A percentile compares a stretch with the other conserved stretches of the same genome.
Conservation (phyloP, 2,888 invertebrate species). For the Sphaeridia pumilis region DNA sequence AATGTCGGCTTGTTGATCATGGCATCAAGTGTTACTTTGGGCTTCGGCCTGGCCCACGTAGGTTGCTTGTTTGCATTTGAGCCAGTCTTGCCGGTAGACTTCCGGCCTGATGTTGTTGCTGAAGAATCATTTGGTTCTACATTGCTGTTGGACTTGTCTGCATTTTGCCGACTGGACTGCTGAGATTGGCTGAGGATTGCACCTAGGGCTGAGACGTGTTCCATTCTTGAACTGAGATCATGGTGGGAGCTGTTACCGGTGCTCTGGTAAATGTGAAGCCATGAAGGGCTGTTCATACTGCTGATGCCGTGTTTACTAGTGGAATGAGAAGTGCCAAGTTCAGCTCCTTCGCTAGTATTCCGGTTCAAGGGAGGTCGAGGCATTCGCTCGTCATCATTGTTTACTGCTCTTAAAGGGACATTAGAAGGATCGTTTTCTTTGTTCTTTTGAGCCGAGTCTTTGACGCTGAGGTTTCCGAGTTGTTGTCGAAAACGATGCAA, state of each 20-base stretch:
- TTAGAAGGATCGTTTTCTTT: neutral
- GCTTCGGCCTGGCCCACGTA: constrained; percentile 21
- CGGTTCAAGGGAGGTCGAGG: neutral
- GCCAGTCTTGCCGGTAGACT: neutral
- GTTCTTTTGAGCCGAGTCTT: neutral
- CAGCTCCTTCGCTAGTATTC: neutral
- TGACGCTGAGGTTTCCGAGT: neutral
- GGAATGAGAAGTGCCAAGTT: neutral
- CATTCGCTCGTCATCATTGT: constrained; percentile 14
- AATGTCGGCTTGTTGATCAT: constrained; percentile 14
- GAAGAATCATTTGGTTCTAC: neutral
- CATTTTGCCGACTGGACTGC: too few species aligned
- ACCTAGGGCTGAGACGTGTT: constrained; percentile 22
- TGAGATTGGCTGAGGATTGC: constrained; percentile 12
- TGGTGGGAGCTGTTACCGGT: constrained; percentile 24
- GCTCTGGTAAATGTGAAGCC: constrained; percentile 34
- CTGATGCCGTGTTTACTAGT: neutral
- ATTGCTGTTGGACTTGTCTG: neutral
- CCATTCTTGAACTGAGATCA: constrained; percentile 29
- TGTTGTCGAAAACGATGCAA: constrained; percentile 26
- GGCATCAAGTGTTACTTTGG: constrained; percentile 12
- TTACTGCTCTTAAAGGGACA: constrained; percentile 2
- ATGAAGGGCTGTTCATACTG: constrained; percentile 23
- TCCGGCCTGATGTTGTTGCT: neutral
- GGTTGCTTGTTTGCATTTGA: constrained; percentile 14